Percentiles rank a stretch among this genome's conserved stretches.
Conservation (phyloP, 2,113 vertebrate species). For the Phoenicopterus ruber region DNA sequence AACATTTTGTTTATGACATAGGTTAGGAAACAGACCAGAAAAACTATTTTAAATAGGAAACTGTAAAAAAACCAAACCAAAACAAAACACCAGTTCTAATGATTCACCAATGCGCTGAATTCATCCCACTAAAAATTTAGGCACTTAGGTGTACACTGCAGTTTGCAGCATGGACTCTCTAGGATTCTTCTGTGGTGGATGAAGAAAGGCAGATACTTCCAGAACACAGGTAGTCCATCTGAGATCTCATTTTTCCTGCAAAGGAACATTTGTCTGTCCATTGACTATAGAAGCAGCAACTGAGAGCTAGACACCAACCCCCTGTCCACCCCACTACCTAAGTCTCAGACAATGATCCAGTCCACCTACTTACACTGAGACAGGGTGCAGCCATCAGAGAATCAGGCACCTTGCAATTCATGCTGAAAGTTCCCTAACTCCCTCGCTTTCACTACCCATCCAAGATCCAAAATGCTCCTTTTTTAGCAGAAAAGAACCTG, state of each 20-base stretch:
- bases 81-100: neutral
- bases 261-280: neutral
- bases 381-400: neutral
- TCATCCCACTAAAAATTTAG: neutral
- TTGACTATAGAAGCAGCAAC: neutral
- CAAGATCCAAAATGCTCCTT: neutral
- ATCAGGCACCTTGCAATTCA: neutral
- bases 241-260: neutral
- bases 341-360: neutral
- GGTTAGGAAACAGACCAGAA: neutral
- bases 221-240: neutral
- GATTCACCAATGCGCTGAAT: neutral
- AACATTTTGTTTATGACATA: neutral
- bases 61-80: neutral
- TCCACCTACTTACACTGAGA: neutral
- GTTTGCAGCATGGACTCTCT: neutral
- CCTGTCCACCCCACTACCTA: neutral
- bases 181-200: neutral
- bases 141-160: neutral
- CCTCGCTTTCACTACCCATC: neutral
- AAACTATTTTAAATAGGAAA: neutral
- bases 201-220: neutral
- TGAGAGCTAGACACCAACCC: neutral
- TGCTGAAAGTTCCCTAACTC: neutral
- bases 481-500: neutral